Conservation (phyloP, 1,140 invertebrate species). For the Sminthurides bifidus region DNA sequence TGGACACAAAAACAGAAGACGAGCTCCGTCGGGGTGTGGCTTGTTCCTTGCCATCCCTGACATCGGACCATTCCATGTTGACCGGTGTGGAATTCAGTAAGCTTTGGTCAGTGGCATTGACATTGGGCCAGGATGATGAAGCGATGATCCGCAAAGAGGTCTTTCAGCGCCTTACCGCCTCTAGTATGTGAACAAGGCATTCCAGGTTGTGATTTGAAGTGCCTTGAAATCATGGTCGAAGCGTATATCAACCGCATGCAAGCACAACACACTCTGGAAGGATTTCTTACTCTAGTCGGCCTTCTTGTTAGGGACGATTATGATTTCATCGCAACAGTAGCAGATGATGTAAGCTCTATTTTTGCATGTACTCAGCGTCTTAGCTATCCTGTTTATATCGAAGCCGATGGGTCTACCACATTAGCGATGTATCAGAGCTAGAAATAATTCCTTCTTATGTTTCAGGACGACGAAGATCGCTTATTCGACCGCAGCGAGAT, state of each 20-base stretch:
- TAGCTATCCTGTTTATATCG: neutral
- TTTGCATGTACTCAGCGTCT: too few relatives aligned
- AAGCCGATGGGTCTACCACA: neutral
- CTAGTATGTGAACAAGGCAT: neutral
- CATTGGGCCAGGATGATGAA: constrained; percentile 29
- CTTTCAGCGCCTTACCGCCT: constrained; percentile 2
- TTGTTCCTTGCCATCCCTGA: neutral
- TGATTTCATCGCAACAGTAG: constrained; percentile 9
- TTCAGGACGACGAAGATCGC: constrained; percentile 37
- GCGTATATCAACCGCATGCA: neutral
- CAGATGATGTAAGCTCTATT: constrained; percentile 21
- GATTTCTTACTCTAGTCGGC: constrained; percentile 12
- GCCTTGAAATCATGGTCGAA: constrained; percentile 12
- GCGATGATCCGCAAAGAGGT: constrained; percentile 11
- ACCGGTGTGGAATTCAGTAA: constrained; percentile 9
- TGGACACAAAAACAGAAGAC: neutral
- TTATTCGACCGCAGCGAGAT: constrained; percentile 44
- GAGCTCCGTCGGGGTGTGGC: constrained; percentile 1
- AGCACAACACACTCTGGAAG: constrained; percentile 9
- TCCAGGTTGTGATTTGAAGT: constrained; percentile 23
- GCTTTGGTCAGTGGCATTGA: constrained; percentile 17
- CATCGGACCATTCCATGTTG: neutral
- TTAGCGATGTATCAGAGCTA: neutral
- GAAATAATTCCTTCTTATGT: constrained; percentile 8
- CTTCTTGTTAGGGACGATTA: constrained; percentile 23